A percentile compares a stretch with the other conserved stretches of the same genome.
Conservation (phyloP, 2,113 vertebrate genomes). For the Odontophorus gujanensis region DNA sequence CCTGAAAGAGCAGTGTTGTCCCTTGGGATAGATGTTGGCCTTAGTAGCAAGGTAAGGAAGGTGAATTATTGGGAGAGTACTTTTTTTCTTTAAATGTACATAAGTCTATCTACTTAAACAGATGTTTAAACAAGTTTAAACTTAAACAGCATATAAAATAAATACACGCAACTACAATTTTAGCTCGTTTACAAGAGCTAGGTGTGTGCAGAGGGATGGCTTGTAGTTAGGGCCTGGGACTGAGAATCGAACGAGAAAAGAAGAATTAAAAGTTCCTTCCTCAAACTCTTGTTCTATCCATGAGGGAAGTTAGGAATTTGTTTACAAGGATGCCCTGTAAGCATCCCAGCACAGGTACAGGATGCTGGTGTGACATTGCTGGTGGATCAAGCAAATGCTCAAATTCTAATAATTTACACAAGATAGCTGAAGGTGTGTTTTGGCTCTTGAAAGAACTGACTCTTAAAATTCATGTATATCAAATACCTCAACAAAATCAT, state of each 20-base stretch:
- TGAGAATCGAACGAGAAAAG: not conserved
- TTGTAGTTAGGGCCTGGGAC: not conserved
- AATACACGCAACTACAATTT: slow-evolving; percentile 18
- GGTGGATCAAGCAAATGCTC: fast-evolving
- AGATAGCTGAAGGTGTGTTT: not conserved
- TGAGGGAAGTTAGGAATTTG: not conserved
- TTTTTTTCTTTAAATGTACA: not conserved
- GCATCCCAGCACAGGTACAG: not conserved
- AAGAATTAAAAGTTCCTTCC: not conserved
- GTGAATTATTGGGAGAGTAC: slow-evolving; percentile 36
- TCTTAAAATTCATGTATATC: not conserved
- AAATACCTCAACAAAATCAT: not conserved
- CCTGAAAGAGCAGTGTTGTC: slow-evolving; percentile 14
- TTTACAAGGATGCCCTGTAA: not conserved
- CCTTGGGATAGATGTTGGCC: not conserved
- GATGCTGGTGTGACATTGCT: not conserved
- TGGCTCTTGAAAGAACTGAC: not conserved
- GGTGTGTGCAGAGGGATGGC: not conserved
- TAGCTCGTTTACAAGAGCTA: not conserved
- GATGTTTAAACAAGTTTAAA: not conserved
- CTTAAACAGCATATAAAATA: not conserved
- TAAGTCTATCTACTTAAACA: slow-evolving; percentile 17
- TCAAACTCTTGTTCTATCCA: not conserved
- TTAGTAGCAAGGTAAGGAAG: slow-evolving; percentile 7
- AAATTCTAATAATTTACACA: not conserved